A percentile compares a stretch with the other conserved stretches of the same genome.
These are phyloP conservation scores for Lanius collurio DNA, from an alignment of 2,113 vertebrate species.

Conservation along the genomic window DNA sequence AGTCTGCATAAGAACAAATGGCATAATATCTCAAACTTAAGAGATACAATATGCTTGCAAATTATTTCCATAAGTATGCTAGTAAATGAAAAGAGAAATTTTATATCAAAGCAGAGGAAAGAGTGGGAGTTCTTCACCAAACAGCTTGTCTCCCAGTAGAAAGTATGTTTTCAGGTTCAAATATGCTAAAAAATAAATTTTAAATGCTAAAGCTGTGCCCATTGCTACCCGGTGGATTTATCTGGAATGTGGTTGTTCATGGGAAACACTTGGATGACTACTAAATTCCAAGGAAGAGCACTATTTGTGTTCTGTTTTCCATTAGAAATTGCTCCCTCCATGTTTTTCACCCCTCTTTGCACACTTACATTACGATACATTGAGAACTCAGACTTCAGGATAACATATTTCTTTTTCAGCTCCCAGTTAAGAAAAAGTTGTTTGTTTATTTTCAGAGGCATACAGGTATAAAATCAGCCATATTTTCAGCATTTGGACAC, in stretches of 20 bases:
- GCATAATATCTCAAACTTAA: conserved; percentile 37
- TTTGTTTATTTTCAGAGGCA: not conserved
- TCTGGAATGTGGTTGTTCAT: not conserved
- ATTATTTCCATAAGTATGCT: conserved; percentile 54
- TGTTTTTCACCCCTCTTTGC: not conserved
- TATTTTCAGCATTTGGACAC: not conserved
- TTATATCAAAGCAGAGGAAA: conserved; percentile 56
- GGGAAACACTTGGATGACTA: conserved; percentile 9
- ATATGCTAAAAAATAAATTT: not conserved
- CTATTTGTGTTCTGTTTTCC: not conserved
- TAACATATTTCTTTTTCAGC: not conserved
- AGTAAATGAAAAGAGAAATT: not conserved
- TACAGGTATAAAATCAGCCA: not conserved
- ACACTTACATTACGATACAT: not conserved
- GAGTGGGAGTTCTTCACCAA: conserved; percentile 41
- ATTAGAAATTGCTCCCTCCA: not conserved
- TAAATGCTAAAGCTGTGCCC: not conserved
- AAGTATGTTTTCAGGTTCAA: conserved; percentile 24
- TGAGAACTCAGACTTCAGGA: not conserved
- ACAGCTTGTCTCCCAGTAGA: conserved; percentile 28
- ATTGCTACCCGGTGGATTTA: conserved; percentile 6
- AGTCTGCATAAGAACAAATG: conserved; percentile 23
- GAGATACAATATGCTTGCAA: conserved; percentile 52
- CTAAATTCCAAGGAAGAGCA: not conserved
- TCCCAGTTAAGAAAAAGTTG: not conserved